phyloP scores from a whole-genome alignment of 1,140 invertebrate species.

The Trypoxylus dichotomus region DNA sequence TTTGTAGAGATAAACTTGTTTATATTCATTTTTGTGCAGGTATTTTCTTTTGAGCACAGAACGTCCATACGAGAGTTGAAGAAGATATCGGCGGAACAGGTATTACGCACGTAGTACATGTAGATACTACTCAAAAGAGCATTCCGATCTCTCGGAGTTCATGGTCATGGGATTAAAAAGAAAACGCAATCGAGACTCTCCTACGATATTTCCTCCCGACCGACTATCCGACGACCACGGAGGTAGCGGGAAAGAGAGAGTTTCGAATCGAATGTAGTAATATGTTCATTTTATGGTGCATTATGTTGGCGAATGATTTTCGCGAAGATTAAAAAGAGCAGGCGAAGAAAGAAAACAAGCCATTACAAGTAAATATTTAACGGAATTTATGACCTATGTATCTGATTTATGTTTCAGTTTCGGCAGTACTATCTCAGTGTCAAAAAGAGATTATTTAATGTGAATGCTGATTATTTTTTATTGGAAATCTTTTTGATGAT shows the following conservation, averaged over 20 bases:
- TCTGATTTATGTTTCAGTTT: too few relatives aligned
- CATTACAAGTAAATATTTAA: too few relatives aligned
- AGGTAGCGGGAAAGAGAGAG: background rate
- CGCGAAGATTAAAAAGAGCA: too few relatives aligned
- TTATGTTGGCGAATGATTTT: background rate
- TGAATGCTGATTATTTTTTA: too few relatives aligned
- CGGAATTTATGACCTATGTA: too few relatives aligned
- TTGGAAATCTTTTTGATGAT: too few relatives aligned
- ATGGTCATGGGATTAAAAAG: conserved; percentile 8
- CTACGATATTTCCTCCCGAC: conserved; percentile 11
- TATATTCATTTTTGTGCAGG: background rate
- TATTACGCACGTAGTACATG: conserved; percentile 6
- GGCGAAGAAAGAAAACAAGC: too few relatives aligned
- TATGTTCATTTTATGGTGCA: background rate
- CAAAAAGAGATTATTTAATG: too few relatives aligned
- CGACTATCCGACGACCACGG: background rate
- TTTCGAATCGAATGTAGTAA: background rate
- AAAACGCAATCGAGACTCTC: background rate
- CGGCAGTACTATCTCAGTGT: too few relatives aligned
- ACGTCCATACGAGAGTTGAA: background rate
- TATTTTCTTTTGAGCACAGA: background rate
- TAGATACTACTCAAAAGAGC: conserved; percentile 2
- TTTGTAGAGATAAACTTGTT: background rate
- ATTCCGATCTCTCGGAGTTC: conserved; percentile 20
- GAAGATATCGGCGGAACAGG: conserved; percentile 14